These are phyloP conservation scores for Orchestes rusci DNA, from an alignment of 2,888 invertebrate species.

Conservation along the genomic window DNA sequence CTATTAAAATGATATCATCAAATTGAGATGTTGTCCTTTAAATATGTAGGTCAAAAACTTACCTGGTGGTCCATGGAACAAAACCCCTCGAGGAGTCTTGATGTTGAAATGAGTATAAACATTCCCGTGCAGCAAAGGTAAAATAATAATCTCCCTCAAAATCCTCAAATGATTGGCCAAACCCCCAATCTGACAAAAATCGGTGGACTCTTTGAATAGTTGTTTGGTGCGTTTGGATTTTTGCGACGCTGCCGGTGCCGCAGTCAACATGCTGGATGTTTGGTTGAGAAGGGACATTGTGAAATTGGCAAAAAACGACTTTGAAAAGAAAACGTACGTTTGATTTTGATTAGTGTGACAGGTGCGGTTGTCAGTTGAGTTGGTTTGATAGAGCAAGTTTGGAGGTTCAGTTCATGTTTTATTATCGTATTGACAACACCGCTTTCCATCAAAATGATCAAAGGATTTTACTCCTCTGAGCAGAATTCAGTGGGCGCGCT, in stretches of 20 bases:
- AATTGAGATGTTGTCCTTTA: neutral
- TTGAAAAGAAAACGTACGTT: neutral
- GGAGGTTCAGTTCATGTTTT: no score
- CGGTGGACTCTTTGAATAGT: slow-evolving; percentile 26
- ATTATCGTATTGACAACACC: no score
- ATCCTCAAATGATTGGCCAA: slow-evolving; percentile 37
- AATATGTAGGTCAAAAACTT: slow-evolving; percentile 4
- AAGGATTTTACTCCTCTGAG: no score
- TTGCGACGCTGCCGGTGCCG: slow-evolving; percentile 8
- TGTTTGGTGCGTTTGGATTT: slow-evolving; percentile 18
- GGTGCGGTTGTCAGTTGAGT: neutral
- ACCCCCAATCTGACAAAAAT: slow-evolving; percentile 41
- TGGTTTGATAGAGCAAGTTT: no score
- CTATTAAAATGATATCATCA: slow-evolving; percentile 23
- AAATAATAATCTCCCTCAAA: slow-evolving; percentile 38
- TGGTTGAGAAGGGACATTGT: no score
- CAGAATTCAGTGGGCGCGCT: no score
- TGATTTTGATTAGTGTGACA: neutral
- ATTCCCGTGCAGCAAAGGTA: slow-evolving; percentile 39
- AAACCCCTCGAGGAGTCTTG: slow-evolving; percentile 39
- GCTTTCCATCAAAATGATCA: no score
- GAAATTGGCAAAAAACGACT: neutral
- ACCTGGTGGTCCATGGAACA: slow-evolving; percentile 43
- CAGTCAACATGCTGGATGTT: no score
- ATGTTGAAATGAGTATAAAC: slow-evolving; percentile 40